Conservation (phyloP, 2,888 invertebrate species). For the Arrhopalites spinosus region DNA sequence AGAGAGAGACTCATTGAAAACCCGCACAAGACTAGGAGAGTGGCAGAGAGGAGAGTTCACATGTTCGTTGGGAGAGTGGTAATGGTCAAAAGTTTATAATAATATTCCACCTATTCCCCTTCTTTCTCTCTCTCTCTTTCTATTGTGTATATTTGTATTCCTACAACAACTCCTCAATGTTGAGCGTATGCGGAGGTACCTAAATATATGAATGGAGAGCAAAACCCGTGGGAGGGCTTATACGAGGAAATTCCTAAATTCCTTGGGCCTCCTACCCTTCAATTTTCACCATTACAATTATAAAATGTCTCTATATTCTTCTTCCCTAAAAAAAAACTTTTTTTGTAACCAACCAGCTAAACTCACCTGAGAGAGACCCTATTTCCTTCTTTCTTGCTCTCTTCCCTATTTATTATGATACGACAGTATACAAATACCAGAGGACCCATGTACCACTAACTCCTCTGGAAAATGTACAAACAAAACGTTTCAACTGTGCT, state of each 20-base stretch:
- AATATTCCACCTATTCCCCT: background rate
- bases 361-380: conserved; percentile 13
- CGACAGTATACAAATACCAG: background rate
- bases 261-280: conserved; percentile 6
- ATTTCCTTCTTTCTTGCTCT: background rate
- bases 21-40: too few relatives aligned
- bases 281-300: conserved; percentile 18
- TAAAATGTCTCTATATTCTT: conserved; percentile 15
- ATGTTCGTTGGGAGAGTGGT: too few relatives aligned
- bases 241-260: conserved; percentile 6
- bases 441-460: background rate
- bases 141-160: background rate
- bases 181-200: background rate
- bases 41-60: too few relatives aligned
- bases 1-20: too few relatives aligned
- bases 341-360: conserved; percentile 4
- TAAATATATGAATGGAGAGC: conserved; percentile 39
- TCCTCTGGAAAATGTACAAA: background rate
- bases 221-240: conserved; percentile 37
- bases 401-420: background rate
- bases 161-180: too few relatives aligned
- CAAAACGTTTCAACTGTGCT: background rate
- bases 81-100: too few relatives aligned
- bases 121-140: background rate
- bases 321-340: background rate